Evolutionary conservation across 2,113 vertebrate genomes (phyloP), one percentile per base, ranked within the genome.

Genomic region (Podiceps cristatus): DNA sequence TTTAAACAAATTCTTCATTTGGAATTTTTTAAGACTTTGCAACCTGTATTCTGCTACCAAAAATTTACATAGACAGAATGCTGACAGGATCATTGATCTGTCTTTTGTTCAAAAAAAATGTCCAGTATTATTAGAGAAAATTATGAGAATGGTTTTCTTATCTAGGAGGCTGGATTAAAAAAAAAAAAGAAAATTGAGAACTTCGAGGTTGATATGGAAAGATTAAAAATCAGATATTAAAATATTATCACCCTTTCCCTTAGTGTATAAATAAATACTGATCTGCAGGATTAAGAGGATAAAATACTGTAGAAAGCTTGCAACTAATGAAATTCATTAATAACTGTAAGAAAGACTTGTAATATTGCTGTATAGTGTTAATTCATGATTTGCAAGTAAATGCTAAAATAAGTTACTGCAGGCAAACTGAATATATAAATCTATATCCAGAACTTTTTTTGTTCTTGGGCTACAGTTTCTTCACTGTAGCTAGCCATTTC

Each of bases 321-420:
- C 80, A 96, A 77, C 5, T 84, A 91, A 94, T 74, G n/a, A 74
- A 94, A 93, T 96, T 83, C 18, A 91, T 79, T 24, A 86, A 86
- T 67, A 95, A 89, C 23, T 84, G 24, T 37, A 88, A 58, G 62
- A 69, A 27, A 79, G 49, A 87, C 47, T 83, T 85, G 27, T n/a
- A 85, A 73, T 85, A 77, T 52, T 55, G n/a, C 42, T 53, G n/a
- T 20, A 28, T 35, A 93, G 25, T 62, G 31, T 79, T 87, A 96
- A 94, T 85, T 89, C 31, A 55, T 62, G 62, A 49, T 83, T 95
- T 88, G 24, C 29, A 58, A 88, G 24, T 68, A 86, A 83, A 71
- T 49, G 64, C 73, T 91, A 76, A 95, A 93, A 79, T 71, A 88
- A 8, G 1, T 24, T 16, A 45, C 58, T 71, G 42, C 19, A 69